Conservation (phyloP, 2,888 invertebrate species). For the Petrolisthes cinctipes region DNA sequence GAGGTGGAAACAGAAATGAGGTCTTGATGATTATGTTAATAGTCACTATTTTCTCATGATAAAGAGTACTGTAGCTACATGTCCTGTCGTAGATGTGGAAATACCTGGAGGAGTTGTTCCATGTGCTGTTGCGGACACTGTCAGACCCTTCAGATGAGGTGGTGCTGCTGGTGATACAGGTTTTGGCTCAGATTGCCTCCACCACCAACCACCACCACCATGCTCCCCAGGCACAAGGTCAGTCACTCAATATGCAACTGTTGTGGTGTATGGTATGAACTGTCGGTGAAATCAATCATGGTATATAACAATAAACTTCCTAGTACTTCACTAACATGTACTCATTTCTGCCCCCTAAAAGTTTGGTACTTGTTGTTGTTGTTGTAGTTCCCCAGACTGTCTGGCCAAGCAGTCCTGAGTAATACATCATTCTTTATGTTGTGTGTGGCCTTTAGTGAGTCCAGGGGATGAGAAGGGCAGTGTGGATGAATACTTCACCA, state of each 20-base stretch:
- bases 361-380: background rate
- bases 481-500: conserved; percentile 77
- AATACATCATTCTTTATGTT: background rate
- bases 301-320: too few relatives aligned
- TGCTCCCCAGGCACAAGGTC: background rate
- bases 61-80: background rate
- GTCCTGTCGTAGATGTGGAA: conserved; percentile 68
- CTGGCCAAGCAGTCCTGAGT: background rate
- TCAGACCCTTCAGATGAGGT: conserved; percentile 96
- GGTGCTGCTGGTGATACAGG: conserved; percentile 91
- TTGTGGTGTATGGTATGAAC: too few relatives aligned
- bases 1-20: background rate
- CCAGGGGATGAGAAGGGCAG: conserved; percentile 59
- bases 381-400: background rate
- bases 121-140: conserved; percentile 83
- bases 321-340: too few relatives aligned
- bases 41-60: background rate
- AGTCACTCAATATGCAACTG: background rate
- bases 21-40: background rate
- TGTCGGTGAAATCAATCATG: too few relatives aligned
- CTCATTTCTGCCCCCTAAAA: too few relatives aligned
- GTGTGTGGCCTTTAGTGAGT: conserved; percentile 40
- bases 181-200: conserved; percentile 79
- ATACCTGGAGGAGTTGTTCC: conserved; percentile 72
- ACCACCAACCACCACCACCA: conserved; percentile 52